These are phyloP conservation scores for Theonella swinhoei DNA, from an alignment of 37 sponge, comb jelly and placozoan species.

Conservation along the genomic window DNA sequence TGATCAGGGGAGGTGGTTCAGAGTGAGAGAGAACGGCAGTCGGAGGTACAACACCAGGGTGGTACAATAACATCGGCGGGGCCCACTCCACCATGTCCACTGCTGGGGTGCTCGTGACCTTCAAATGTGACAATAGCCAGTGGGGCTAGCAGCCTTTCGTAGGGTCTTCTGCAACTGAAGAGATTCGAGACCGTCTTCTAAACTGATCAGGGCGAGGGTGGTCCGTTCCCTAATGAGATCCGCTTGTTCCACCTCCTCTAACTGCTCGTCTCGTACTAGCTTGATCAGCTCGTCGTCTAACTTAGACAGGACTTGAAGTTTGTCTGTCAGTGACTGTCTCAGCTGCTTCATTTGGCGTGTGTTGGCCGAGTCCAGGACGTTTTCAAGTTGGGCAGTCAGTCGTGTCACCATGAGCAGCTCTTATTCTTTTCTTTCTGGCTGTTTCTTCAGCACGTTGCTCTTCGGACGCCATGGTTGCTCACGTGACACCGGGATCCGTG, in stretches of 20 bases:
- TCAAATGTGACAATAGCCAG: no score
- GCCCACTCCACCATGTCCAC: no score
- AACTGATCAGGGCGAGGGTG: background rate
- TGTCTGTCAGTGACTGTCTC: background rate
- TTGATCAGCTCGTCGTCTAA: background rate
- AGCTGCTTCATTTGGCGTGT: background rate
- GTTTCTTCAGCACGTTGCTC: background rate
- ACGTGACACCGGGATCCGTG: background rate
- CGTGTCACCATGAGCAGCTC: slow-evolving; percentile 24
- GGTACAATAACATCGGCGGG: no score
- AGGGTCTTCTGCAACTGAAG: no score
- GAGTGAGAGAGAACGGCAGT: no score
- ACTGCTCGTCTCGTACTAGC: background rate
- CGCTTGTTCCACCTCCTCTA: slow-evolving; percentile 1
- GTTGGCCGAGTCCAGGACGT: background rate
- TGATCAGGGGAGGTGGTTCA: no score
- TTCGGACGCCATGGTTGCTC: background rate
- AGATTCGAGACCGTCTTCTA: background rate
- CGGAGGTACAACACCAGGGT: no score
- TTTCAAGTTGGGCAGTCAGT: background rate
- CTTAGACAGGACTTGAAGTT: background rate
- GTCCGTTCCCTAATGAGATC: background rate
- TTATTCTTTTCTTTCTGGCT: slow-evolving; percentile 6
- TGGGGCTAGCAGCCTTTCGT: no score
- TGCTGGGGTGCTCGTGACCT: no score